Base-by-base conservation (phyloP, 2,113 vertebrate genomes). In the Pluvianellus socialis region DNA sequence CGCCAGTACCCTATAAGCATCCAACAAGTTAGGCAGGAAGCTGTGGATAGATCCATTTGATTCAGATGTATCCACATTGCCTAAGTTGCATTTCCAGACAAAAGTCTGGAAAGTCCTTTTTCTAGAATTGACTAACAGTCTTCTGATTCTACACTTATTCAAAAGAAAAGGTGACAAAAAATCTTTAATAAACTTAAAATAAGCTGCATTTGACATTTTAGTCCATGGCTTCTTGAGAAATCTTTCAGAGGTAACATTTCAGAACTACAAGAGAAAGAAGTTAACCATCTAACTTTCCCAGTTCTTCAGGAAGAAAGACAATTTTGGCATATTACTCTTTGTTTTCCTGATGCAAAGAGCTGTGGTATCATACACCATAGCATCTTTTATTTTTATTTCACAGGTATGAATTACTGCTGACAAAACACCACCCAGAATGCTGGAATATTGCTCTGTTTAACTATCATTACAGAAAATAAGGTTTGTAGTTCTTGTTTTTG, bases 401-500 rank as follows among this genome's bases (percentile, higher is more conserved):
- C 2, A 13, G 14, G 14, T 66, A 59, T 68, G n/a, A 97, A 85
- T 66, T 75, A 79, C 61, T 95, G 70, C 52, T 79, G 63, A 83
- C 44, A 88, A 59, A 76, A 93, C 14, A n/a, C 7, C n/a, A 79
- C 9, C 28, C 23, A 91, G 44, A 53, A n/a, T 77, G 32, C 13
- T 82, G 45, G 11, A 93, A 77, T 86, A 79, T 84, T 94, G 53
- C 53, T 88, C 61, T 90, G 30, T 38, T 71, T 87, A 91, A 82
- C 80, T 66, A 67, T 40, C 50, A 53, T 82, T 83, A 91, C 26
- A 90, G 90, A 95, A 96, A 96, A 79, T 17, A 86, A n/a, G 33
- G 8, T 49, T 80, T 68, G 30, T 62, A 68, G 21, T 53, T 80
- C 20, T 90, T 50, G 13, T 5, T 53, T 79, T 88, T 49, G 22